phyloP scores from a whole-genome alignment of 1,140 invertebrate genomes.

The Sitobion miscanthi region DNA sequence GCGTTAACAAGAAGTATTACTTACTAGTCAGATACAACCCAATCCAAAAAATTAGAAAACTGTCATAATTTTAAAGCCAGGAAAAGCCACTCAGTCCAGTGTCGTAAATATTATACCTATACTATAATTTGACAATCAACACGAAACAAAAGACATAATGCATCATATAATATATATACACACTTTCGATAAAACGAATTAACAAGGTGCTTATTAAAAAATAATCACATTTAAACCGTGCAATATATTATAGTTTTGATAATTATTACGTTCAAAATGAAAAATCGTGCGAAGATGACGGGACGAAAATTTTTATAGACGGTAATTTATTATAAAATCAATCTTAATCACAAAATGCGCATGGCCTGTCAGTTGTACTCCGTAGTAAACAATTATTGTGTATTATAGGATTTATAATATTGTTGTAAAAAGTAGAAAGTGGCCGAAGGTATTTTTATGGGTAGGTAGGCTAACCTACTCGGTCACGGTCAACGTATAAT shows the following conservation, averaged over 20 bases:
- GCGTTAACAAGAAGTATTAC: background rate
- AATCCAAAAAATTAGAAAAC: background rate
- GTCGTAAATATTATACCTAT: background rate
- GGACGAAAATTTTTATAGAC: background rate
- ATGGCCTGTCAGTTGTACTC: background rate
- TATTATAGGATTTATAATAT: background rate
- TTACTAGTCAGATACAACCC: too few species aligned
- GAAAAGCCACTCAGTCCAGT: background rate
- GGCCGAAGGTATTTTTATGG: background rate
- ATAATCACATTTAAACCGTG: background rate
- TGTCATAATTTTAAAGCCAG: background rate
- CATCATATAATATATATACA: background rate
- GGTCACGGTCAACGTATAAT: background rate
- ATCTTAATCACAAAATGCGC: background rate
- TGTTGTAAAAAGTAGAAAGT: background rate
- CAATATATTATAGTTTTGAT: background rate
- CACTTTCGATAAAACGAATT: background rate
- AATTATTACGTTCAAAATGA: background rate
- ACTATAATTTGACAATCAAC: background rate
- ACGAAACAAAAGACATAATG: background rate
- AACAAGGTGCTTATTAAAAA: background rate
- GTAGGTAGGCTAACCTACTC: background rate
- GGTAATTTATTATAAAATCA: background rate
- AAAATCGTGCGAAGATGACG: background rate
- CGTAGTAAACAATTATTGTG: background rate